Conservation (phyloP, 2,888 invertebrate genomes). For the Vanessa cardui region DNA sequence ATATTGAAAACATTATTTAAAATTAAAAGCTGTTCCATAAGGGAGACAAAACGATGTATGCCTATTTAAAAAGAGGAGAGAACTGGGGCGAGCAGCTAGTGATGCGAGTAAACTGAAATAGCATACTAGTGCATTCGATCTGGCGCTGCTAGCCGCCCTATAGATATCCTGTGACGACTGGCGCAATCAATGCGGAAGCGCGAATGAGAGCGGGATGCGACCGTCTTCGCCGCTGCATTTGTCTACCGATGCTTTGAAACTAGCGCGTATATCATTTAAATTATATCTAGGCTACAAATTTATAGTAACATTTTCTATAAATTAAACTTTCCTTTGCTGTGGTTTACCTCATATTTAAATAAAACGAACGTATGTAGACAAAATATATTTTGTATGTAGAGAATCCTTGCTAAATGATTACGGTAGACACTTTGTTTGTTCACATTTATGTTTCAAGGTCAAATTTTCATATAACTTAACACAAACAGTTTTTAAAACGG, state of each 20-base stretch:
- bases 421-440: no score
- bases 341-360: no score
- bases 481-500: no score
- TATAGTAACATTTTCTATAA: background rate
- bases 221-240: slow-evolving; percentile 60
- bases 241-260: slow-evolving; percentile 37
- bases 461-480: no score
- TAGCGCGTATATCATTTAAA: slow-evolving; percentile 20
- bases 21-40: background rate
- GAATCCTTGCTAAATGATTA: no score
- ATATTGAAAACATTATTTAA: background rate
- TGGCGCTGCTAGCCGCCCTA: slow-evolving; percentile 59
- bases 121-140: slow-evolving; percentile 41
- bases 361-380: no score
- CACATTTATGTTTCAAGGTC: no score
- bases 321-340: background rate
- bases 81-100: slow-evolving; percentile 28
- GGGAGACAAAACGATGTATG: background rate
- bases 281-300: background rate
- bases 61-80: background rate
- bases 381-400: no score
- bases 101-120: slow-evolving; percentile 37
- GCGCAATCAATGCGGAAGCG: slow-evolving; percentile 78
- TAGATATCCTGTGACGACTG: slow-evolving; percentile 72
- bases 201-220: slow-evolving; percentile 77